Percentiles rank a stretch among this genome's conserved stretches.
Conservation (phyloP, 2,113 vertebrate species). For the Macrotus californicus region DNA sequence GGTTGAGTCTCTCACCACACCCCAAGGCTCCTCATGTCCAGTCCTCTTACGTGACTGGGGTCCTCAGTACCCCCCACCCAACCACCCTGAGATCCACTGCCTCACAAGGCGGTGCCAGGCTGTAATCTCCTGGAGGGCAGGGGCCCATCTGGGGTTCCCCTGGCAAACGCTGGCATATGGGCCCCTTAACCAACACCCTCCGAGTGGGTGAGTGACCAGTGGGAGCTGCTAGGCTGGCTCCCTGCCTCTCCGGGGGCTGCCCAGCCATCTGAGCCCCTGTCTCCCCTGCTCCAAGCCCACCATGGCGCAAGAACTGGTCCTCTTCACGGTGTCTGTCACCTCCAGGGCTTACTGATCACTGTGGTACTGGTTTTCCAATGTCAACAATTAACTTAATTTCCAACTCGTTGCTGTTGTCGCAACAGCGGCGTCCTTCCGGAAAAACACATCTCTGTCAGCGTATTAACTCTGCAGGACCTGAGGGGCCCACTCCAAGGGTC, state of each 20-base stretch:
- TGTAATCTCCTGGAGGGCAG: background rate
- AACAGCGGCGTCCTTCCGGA: conserved; percentile 59
- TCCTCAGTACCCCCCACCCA: background rate
- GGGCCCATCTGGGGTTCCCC: background rate
- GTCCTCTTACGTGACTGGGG: background rate
- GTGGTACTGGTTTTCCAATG: conserved; percentile 47
- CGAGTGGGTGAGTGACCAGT: accelerated
- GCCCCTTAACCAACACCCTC: background rate
- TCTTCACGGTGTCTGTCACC: accelerated
- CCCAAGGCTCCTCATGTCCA: background rate
- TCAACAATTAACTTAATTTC: conserved; percentile 65
- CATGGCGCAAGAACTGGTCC: background rate
- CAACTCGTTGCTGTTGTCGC: background rate
- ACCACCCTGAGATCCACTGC: accelerated
- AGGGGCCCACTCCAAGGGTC: conserved; percentile 73
- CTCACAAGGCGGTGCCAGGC: background rate
- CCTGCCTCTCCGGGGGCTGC: background rate
- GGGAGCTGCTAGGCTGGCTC: background rate
- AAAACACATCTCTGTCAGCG: conserved; percentile 63
- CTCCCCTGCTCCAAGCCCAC: background rate
- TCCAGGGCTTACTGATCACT: background rate
- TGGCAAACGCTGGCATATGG: accelerated
- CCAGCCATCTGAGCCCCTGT: accelerated
- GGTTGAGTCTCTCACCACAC: too few relatives aligned
- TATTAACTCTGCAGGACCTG: conserved; percentile 66